phyloP scores from a whole-genome alignment of 2,888 invertebrate species.

The Drosophila colorata region DNA sequence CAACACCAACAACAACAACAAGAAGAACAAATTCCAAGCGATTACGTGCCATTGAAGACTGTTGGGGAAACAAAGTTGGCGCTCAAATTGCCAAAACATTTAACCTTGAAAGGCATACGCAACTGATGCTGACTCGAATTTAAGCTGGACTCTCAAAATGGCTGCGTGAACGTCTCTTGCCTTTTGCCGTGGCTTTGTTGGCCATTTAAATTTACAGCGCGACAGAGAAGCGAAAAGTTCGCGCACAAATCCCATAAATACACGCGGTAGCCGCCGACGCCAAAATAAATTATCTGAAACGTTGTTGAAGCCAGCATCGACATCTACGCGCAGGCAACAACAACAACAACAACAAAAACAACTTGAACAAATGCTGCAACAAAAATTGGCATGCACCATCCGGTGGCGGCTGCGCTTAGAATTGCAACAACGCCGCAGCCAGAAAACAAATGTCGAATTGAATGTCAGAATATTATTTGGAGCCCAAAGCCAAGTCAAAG shows the following conservation, averaged over 20 bases:
- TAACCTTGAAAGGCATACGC: slow-evolving; percentile 63
- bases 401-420: slow-evolving; percentile 74
- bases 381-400: slow-evolving; percentile 79
- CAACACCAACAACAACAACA: slow-evolving; percentile 22
- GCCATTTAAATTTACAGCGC: slow-evolving; percentile 45
- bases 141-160: slow-evolving; percentile 6
- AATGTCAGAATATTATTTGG: slow-evolving; percentile 76
- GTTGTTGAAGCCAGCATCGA: slow-evolving; percentile 29
- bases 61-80: slow-evolving; percentile 46
- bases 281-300: slow-evolving; percentile 75
- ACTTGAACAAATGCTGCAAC: slow-evolving; percentile 39
- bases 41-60: slow-evolving; percentile 48
- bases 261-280: slow-evolving; percentile 61
- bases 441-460: slow-evolving; percentile 78
- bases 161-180: neutral
- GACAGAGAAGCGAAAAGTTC: slow-evolving; percentile 54
- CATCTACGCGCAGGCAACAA: neutral
- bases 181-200: slow-evolving; percentile 7
- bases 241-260: slow-evolving; percentile 75
- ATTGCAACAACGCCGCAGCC: slow-evolving; percentile 62
- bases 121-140: slow-evolving; percentile 15
- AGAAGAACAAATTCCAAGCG: slow-evolving; percentile 20
- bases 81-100: slow-evolving; percentile 41
- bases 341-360: slow-evolving; percentile 23
- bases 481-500: slow-evolving; percentile 33